Base-by-base conservation (phyloP, 2,797 vertebrate genomes). In the Lithobates pipiens region DNA sequence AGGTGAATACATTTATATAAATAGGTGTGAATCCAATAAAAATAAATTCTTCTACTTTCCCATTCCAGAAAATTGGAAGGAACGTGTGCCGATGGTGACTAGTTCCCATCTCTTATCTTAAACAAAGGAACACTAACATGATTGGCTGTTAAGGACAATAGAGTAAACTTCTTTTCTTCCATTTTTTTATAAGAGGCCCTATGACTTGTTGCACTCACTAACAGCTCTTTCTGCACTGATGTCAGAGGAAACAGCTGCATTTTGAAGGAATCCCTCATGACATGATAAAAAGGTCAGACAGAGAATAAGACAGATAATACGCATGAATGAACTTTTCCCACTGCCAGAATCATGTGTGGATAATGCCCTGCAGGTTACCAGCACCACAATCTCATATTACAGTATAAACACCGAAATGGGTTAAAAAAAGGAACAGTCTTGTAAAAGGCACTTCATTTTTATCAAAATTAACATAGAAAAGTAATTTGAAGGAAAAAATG, bases 231-330 rank as follows among this genome's bases (percentile, higher is more conserved):
- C 89, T 91, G 90, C 93, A 94, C 93, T 95, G 94, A 94, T 92
- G 93, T 95, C 94, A 94, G 91, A 95, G 95, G 94, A 95, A 95
- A 94, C 95, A 95, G 95, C 95, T 95, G 95, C 95, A 93, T 93
- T 93, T 94, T 93, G 93, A 94, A 94, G 95, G 94, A 94, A 95
- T 94, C 94, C 94, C 94, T 93, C 91, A 94, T 94, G 94, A 94
- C 94, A 94, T 94, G 93, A 94, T 94, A 94, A 94, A 94, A 94
- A 93, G 91, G 92, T 92, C 93, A 87, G 88, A 92, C 44, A 21
- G 44, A 27, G 44, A 61, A 74, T 75, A 72, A 67, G 69, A 25
- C 61, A 65, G 61, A 65, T 65, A 65, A 65, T 65, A 65, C 23
- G n/a, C 68, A 72, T 69, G 61, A 76, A 83, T 76, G 81, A 83